phyloP scores from a whole-genome alignment of 2,113 vertebrate species.

The Calyptommatus sinebrachiatus region DNA sequence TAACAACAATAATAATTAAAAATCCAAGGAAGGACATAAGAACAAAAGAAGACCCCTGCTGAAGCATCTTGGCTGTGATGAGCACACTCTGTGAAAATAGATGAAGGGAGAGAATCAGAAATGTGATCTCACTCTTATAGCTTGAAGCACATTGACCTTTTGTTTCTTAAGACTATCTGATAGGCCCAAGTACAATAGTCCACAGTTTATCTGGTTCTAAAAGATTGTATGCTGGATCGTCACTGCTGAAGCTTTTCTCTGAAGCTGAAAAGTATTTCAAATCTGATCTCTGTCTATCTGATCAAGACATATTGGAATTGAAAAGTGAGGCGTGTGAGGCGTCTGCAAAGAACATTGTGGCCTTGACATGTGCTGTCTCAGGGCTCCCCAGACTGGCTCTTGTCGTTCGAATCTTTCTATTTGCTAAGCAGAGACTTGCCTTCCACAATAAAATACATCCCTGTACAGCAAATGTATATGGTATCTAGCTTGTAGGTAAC shows the following conservation, averaged over 20 bases:
- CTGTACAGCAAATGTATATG: background rate
- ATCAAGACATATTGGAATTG: constrained; percentile 18
- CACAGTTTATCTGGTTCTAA: constrained; percentile 30
- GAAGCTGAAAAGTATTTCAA: background rate
- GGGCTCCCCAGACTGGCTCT: constrained; percentile 19
- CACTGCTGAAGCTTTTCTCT: constrained; percentile 4
- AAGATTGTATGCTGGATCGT: background rate
- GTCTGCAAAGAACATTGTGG: background rate
- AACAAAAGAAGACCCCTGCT: too few species aligned
- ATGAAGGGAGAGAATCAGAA: background rate
- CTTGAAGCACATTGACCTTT: background rate
- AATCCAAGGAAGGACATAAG: too few species aligned
- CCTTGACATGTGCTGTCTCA: background rate
- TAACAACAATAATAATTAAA: too few species aligned
- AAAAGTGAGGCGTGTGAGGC: background rate
- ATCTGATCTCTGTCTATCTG: background rate
- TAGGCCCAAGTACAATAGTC: constrained; percentile 3
- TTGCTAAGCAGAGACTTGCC: background rate
- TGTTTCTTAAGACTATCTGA: constrained; percentile 31
- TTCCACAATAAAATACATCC: constrained; percentile 9
- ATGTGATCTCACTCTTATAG: background rate
- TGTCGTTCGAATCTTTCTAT: background rate
- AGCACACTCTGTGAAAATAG: background rate
- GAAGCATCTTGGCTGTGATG: background rate
- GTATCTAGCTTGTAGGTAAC: background rate